Conservation (phyloP, 2,888 invertebrate species). For the Acanthococcus lagerstroemiae region DNA sequence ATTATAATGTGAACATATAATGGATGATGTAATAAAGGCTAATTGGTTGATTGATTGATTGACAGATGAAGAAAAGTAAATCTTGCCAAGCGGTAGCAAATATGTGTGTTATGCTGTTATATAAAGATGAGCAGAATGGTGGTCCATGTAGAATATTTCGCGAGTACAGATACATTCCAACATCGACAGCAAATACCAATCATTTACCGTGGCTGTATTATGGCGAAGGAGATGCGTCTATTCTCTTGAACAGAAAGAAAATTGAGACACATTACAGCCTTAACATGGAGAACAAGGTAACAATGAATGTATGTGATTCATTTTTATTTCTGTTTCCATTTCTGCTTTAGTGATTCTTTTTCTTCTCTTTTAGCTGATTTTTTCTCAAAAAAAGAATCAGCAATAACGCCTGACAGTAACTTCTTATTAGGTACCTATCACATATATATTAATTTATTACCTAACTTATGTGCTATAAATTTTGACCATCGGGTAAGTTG, state of each 20-base stretch:
- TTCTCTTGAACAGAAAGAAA: conserved; percentile 42
- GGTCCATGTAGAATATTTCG: conserved; percentile 44
- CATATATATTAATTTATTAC: no score
- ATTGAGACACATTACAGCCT: conserved; percentile 45
- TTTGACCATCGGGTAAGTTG: no score
- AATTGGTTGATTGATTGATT: background rate
- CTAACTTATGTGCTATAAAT: no score
- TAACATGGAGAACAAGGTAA: conserved; percentile 41
- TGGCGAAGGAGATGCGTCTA: conserved; percentile 44
- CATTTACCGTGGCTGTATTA: conserved; percentile 45
- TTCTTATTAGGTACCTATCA: no score
- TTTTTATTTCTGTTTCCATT: no score
- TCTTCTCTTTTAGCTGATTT: no score
- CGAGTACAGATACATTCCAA: conserved; percentile 38
- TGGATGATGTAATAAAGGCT: background rate
- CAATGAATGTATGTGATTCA: no score
- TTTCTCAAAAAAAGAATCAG: no score
- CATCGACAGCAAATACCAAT: conserved; percentile 35
- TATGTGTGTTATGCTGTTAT: conserved; percentile 53
- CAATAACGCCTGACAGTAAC: no score
- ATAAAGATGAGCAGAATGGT: conserved; percentile 44
- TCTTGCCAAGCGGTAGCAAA: conserved; percentile 59
- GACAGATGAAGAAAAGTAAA: conserved; percentile 44
- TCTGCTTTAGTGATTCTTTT: no score
- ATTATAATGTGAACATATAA: no score